Evolutionary conservation across 1,140 invertebrate species (phyloP).

Genomic region (Brachionus angularis): DNA sequence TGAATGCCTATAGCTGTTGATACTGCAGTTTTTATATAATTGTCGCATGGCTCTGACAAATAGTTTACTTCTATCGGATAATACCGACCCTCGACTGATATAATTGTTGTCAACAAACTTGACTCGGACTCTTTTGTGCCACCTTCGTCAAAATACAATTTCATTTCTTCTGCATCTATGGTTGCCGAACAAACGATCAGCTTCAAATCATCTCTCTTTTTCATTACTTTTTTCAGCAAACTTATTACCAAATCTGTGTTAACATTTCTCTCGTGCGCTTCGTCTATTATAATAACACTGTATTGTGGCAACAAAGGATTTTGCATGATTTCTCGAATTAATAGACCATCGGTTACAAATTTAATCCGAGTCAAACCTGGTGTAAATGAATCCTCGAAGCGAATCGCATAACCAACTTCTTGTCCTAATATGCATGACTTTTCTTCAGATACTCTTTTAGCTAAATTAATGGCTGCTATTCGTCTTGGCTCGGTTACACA

Average conservation of each 20-base stretch:
- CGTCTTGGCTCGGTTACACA: constrained; percentile 85
- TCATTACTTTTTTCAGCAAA: constrained; percentile 81
- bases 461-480: constrained; percentile 80
- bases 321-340: constrained; percentile 86
- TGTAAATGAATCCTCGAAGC: constrained; percentile 77
- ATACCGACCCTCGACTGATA: constrained; percentile 80
- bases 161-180: constrained; percentile 74
- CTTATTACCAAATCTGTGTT: constrained; percentile 91
- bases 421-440: constrained; percentile 70
- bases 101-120: constrained; percentile 63
- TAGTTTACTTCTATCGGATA: constrained; percentile 85
- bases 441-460: constrained; percentile 84
- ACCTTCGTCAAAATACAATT: constrained; percentile 44
- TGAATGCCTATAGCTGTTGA: constrained; percentile 16
- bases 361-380: constrained; percentile 67
- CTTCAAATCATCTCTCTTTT: constrained; percentile 77
- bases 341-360: constrained; percentile 92
- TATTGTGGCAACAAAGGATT: constrained; percentile 86
- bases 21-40: constrained; percentile 25
- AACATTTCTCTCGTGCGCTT: constrained; percentile 88
- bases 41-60: constrained; percentile 45
- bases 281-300: constrained; percentile 84
- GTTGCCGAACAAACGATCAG: constrained; percentile 90
- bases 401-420: constrained; percentile 84
- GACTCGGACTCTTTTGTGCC: not conserved